Evolutionary conservation across 2,113 vertebrate species (phyloP).

Genomic region (Toxotes chatareus): DNA sequence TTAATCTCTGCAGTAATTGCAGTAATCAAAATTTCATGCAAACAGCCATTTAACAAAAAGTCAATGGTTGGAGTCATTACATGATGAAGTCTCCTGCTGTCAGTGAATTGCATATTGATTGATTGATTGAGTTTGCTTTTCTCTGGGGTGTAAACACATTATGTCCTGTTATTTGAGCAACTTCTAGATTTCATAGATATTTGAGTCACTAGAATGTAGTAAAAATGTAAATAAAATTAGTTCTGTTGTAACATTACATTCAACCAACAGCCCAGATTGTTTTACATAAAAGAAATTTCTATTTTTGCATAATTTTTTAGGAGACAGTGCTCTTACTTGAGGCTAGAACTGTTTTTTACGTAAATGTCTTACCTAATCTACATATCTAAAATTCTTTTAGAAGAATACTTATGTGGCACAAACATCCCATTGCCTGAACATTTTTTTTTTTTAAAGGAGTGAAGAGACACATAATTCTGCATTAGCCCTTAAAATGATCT

Average conservation of each 20-base stretch:
- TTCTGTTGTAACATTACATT: background rate
- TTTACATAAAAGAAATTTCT: background rate
- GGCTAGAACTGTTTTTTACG: background rate
- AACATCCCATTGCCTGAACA: background rate
- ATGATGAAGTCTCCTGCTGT: background rate
- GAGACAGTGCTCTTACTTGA: constrained; percentile 3
- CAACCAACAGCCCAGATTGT: background rate
- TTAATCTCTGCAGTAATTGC: constrained; percentile 27
- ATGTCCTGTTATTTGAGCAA: background rate
- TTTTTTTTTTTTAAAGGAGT: constrained; percentile 5
- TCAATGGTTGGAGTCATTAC: background rate
- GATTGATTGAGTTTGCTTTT: background rate
- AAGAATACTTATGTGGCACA: constrained; percentile 1
- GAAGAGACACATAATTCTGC: background rate
- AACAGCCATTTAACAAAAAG: constrained; percentile 11
- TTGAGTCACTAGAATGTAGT: background rate
- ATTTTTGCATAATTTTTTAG: background rate
- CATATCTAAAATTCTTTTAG: constrained; percentile 14
- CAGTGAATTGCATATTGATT: background rate
- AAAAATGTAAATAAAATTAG: background rate
- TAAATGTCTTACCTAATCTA: background rate
- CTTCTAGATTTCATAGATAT: background rate
- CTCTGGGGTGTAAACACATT: constrained; percentile 11
- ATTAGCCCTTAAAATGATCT: background rate
- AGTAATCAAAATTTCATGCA: constrained; percentile 19